Evolutionary conservation across 1,140 invertebrate genomes (phyloP).

Genomic region (Diabrotica undecimpunctata): DNA sequence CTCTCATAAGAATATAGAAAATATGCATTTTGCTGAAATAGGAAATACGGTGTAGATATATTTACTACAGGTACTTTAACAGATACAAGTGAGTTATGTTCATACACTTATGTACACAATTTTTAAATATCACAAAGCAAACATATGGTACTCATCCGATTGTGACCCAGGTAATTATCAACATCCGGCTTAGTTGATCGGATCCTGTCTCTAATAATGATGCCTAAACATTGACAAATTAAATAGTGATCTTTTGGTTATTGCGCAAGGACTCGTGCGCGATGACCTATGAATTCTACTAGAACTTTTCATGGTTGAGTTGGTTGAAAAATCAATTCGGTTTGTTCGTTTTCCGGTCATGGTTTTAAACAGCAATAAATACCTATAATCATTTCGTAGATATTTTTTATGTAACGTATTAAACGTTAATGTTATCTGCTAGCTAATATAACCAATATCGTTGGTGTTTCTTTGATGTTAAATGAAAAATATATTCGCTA

Average conservation of each 20-base stretch:
- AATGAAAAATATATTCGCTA: neutral
- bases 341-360: slow-evolving; percentile 10
- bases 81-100: too few species aligned
- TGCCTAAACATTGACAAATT: slow-evolving; percentile 6
- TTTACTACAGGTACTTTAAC: too few species aligned
- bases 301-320: slow-evolving; percentile 7
- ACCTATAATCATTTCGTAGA: neutral
- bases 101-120: too few species aligned
- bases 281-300: slow-evolving; percentile 11
- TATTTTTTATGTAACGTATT: neutral
- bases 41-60: too few species aligned
- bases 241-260: slow-evolving; percentile 3
- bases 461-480: neutral
- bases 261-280: slow-evolving; percentile 8
- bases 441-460: neutral
- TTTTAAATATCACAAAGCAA: too few species aligned
- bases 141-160: too few species aligned
- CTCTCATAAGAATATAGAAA: too few species aligned
- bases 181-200: neutral
- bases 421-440: neutral
- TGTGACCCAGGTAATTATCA: too few species aligned
- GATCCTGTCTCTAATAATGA: slow-evolving; percentile 8
- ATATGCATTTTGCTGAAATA: too few species aligned
- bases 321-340: neutral
- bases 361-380: neutral